A percentile compares a stretch with the other conserved stretches of the same genome.
Evolutionary conservation across 35 echinoderm and acorn worm species (phyloP).

Genomic region (Heliocidaris tuberculata): DNA sequence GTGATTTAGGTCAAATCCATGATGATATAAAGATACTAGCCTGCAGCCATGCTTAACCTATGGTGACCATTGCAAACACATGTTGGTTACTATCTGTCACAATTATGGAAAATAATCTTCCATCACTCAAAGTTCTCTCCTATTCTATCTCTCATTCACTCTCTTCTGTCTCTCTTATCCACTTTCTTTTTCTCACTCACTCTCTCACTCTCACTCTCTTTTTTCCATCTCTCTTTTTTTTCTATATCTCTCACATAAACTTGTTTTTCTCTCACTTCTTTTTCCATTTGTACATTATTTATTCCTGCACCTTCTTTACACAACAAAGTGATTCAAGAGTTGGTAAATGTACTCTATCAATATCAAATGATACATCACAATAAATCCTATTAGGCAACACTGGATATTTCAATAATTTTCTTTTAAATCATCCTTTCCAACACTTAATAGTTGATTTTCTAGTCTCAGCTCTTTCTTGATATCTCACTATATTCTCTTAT

Average conservation of each 20-base stretch:
- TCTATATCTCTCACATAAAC: background rate
- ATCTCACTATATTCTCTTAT: background rate
- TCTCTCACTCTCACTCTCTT: background rate
- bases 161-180: background rate
- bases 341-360: too few species aligned
- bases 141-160: background rate
- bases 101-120: conserved; percentile 13
- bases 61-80: background rate
- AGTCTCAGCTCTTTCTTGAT: background rate
- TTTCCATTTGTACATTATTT: too few species aligned
- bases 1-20: background rate
- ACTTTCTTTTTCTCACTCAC: too few species aligned
- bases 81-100: background rate
- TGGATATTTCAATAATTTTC: too few species aligned
- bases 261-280: too few species aligned
- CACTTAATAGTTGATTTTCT: too few species aligned
- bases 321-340: too few species aligned
- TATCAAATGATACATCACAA: too few species aligned
- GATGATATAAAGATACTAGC: background rate
- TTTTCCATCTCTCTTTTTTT: background rate
- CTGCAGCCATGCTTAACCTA: background rate
- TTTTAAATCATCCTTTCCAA: too few species aligned
- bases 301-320: too few species aligned
- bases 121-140: background rate
- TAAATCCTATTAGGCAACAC: too few species aligned